phyloP scores from a whole-genome alignment of 2,113 vertebrate species.

The Leucosticte australis region DNA sequence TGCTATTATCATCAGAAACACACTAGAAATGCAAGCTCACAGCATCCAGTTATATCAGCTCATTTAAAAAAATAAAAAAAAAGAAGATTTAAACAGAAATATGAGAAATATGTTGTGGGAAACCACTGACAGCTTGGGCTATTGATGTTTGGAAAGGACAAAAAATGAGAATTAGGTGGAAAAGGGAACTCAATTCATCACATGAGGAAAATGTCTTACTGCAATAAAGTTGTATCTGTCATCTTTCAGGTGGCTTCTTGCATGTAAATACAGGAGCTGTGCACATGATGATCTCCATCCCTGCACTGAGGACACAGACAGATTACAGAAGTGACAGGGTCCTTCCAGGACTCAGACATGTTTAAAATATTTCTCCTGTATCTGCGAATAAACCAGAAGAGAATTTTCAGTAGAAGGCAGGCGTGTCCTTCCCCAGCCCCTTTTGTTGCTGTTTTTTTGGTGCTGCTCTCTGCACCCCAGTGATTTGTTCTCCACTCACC shows the following conservation, averaged over 20 bases:
- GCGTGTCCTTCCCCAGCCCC: not conserved
- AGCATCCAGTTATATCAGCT: not conserved
- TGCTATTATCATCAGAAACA: not conserved
- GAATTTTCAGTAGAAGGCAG: not conserved
- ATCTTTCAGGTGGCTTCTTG: not conserved
- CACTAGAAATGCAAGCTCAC: not conserved
- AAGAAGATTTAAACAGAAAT: not conserved
- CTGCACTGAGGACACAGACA: not conserved
- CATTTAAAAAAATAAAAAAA: not conserved
- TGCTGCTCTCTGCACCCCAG: not conserved
- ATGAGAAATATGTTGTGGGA: not conserved
- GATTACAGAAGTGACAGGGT: not conserved
- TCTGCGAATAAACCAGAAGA: constrained; percentile 20
- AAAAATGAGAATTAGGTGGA: not conserved
- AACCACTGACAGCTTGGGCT: not conserved
- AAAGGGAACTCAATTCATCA: not conserved
- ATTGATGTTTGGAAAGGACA: not conserved
- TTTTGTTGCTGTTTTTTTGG: not conserved
- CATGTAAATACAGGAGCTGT: not conserved
- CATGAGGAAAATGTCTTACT: not conserved
- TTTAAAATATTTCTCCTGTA: not conserved
- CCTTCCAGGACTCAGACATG: not conserved
- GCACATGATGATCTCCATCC: not conserved
- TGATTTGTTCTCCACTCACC: not conserved
- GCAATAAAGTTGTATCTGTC: not conserved